These are phyloP conservation scores for Limanda limanda DNA, from an alignment of 2,113 vertebrate genomes.

Conservation along the genomic window DNA sequence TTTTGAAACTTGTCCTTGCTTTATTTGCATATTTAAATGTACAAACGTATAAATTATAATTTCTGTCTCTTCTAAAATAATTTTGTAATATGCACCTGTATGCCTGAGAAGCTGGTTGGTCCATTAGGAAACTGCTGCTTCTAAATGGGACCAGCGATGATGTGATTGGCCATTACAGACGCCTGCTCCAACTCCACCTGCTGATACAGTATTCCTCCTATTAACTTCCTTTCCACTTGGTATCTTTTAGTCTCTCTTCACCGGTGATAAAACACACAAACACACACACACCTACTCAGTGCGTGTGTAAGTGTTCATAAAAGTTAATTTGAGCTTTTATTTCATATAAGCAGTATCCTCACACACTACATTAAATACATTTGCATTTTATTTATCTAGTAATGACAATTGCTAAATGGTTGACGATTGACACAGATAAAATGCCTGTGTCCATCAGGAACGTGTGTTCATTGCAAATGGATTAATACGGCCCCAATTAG, in stretches of 20 bases:
- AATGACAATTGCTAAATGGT: background rate
- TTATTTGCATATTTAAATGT: too few species aligned
- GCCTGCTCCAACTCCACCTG: conserved; percentile 1
- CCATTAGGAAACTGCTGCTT: background rate
- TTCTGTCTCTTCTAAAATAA: too few species aligned
- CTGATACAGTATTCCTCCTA: conserved; percentile 4
- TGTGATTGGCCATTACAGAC: conserved; percentile 1
- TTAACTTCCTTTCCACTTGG: background rate
- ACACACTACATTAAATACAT: background rate
- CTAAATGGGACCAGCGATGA: background rate
- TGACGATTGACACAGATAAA: background rate
- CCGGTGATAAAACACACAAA: background rate
- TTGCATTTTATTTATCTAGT: background rate
- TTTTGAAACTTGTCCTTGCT: too few species aligned
- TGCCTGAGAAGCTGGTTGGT: too few species aligned
- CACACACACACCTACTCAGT: background rate
- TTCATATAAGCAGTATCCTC: background rate
- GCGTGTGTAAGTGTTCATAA: background rate
- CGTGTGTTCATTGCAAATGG: background rate
- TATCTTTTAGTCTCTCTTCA: conserved; percentile 3
- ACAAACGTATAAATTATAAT: too few species aligned
- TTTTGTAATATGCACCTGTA: too few species aligned
- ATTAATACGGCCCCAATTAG: background rate
- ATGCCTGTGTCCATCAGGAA: background rate
- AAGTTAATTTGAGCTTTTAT: background rate